A percentile compares a stretch with the other conserved stretches of the same genome.
These are phyloP conservation scores for Sinodicranocentrus sp. DNA, from an alignment of 2,888 invertebrate genomes.

Conservation along the genomic window DNA sequence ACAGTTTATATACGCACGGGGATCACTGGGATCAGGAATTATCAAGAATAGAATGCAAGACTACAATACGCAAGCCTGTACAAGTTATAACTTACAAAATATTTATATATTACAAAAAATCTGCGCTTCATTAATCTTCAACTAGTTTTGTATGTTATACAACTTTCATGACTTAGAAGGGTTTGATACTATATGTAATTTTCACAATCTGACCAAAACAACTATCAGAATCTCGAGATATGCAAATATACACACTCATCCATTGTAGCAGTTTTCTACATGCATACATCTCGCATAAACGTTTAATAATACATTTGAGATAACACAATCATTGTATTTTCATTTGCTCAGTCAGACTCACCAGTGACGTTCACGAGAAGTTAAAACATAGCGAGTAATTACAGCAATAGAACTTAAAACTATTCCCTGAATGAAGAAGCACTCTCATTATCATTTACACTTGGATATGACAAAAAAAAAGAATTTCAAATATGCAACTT, in stretches of 20 bases:
- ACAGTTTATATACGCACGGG: slow-evolving; percentile 24
- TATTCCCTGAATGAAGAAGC: slow-evolving; percentile 51
- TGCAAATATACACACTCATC: slow-evolving; percentile 13
- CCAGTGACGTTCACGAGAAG: not conserved
- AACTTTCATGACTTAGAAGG: slow-evolving; percentile 68
- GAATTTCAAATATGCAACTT: slow-evolving; percentile 25
- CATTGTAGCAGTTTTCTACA: too few species aligned
- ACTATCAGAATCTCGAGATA: slow-evolving; percentile 28
- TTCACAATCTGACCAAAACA: slow-evolving; percentile 48
- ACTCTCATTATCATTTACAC: too few species aligned
- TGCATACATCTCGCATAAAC: too few species aligned
- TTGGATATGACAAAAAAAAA: slow-evolving; percentile 22
- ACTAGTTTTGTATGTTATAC: slow-evolving; percentile 36
- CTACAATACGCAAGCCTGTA: slow-evolving; percentile 52
- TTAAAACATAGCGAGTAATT: too few species aligned
- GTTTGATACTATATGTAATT: slow-evolving; percentile 66
- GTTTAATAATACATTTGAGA: too few species aligned
- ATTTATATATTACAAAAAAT: slow-evolving; percentile 52
- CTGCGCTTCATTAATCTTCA: slow-evolving; percentile 53
- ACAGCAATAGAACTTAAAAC: not conserved
- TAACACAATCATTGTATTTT: too few species aligned
- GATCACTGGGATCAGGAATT: too few species aligned
- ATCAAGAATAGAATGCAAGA: slow-evolving; percentile 17
- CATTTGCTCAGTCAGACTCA: too few species aligned
- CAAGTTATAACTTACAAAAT: slow-evolving; percentile 69